These are phyloP conservation scores for Apodemus speciosus DNA, from an alignment of 2,113 vertebrate genomes.

Conservation along the genomic window DNA sequence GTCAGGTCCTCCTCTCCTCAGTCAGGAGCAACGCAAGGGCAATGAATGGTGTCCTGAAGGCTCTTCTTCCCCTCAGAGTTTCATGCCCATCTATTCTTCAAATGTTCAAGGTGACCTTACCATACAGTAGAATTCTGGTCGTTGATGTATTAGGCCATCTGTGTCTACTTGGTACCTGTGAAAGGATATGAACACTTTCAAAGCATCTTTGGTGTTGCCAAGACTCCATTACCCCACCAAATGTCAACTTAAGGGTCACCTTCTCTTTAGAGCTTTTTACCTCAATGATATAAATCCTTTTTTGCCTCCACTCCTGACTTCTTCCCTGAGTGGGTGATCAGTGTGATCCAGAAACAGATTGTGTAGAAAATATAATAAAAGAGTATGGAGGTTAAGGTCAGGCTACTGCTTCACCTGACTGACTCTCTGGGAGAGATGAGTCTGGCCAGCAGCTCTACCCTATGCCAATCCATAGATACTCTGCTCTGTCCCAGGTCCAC, in stretches of 20 bases:
- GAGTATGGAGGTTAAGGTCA: not conserved
- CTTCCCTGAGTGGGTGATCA: not conserved
- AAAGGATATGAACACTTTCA: not conserved
- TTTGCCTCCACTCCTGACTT: not conserved
- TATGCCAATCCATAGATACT: accelerated
- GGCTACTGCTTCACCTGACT: not conserved
- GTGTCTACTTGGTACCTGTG: not conserved
- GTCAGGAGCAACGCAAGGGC: not conserved
- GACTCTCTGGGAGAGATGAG: not conserved
- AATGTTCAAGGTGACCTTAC: not conserved
- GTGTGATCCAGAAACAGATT: not conserved
- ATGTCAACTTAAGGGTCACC: not conserved
- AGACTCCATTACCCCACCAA: not conserved
- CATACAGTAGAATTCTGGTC: too few relatives aligned
- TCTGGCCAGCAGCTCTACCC: not conserved
- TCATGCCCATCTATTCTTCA: not conserved
- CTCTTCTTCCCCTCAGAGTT: not conserved
- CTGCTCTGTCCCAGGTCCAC: accelerated
- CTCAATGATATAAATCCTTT: not conserved
- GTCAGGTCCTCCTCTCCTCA: not conserved
- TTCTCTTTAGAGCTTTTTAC: not conserved
- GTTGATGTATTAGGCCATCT: not conserved
- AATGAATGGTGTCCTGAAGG: not conserved
- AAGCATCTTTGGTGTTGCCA: not conserved
- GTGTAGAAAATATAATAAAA: not conserved